phyloP scores from a whole-genome alignment of 2,888 invertebrate species.

The Erebia aethiops region DNA sequence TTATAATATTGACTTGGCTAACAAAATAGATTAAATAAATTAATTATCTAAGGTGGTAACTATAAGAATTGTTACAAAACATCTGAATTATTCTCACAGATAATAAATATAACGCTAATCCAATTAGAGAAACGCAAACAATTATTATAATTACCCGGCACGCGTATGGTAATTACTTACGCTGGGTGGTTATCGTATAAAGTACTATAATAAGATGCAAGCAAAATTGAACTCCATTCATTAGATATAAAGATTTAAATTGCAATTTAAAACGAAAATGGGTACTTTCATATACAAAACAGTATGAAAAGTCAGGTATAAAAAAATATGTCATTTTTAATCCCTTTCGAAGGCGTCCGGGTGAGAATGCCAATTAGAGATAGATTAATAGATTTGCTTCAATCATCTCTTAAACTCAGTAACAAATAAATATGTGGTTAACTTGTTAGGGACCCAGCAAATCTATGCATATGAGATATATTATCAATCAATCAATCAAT shows the following conservation, averaged over 20 bases:
- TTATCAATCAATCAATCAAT: too few relatives aligned
- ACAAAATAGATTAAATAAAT: background rate
- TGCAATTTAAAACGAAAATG: background rate
- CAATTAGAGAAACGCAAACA: constrained; percentile 48
- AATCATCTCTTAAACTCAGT: too few relatives aligned
- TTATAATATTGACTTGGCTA: background rate
- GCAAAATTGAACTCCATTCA: constrained; percentile 2
- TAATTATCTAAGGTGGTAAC: background rate
- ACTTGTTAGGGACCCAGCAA: too few relatives aligned
- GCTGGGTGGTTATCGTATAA: constrained; percentile 29
- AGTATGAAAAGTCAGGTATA: background rate
- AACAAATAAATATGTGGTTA: too few relatives aligned
- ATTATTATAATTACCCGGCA: constrained; percentile 48
- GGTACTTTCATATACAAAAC: background rate
- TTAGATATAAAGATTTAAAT: background rate
- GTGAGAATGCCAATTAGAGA: too few relatives aligned
- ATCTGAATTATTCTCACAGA: constrained; percentile 25
- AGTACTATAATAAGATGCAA: background rate
- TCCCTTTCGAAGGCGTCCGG: too few relatives aligned
- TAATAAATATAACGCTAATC: constrained; percentile 40
- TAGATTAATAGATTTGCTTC: too few relatives aligned
- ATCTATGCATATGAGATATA: too few relatives aligned
- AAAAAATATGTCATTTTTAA: background rate
- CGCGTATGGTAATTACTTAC: constrained; percentile 42
- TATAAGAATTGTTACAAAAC: constrained; percentile 5